Evolutionary conservation across 2,888 invertebrate species (phyloP).

Genomic region (Drosophila quinaria): DNA sequence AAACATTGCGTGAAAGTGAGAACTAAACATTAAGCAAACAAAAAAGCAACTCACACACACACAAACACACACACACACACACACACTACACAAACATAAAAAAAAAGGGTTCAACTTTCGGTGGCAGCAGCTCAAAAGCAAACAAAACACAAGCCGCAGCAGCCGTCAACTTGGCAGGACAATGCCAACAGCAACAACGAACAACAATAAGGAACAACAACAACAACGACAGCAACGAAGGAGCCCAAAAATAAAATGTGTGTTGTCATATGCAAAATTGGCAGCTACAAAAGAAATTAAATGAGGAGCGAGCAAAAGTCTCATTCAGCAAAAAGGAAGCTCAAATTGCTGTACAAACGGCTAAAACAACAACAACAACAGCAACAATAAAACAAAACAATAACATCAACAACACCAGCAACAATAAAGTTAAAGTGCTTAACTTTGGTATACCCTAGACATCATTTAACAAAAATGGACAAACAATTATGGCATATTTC

Average conservation of each 20-base stretch:
- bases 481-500: neutral
- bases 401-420: neutral
- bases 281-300: conserved; percentile 35
- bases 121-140: conserved; percentile 51
- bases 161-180: conserved; percentile 51
- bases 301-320: conserved; percentile 14
- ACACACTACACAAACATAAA: conserved; percentile 6
- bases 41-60: conserved; percentile 14
- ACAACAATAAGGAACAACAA: conserved; percentile 2
- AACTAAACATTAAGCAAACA: conserved; percentile 76
- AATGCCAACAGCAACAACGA: conserved; percentile 28
- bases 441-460: conserved; percentile 14
- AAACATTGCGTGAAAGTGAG: conserved; percentile 79
- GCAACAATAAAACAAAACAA: conserved; percentile 8
- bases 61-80: neutral
- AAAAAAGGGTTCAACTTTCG: conserved; percentile 60
- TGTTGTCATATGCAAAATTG: conserved; percentile 69
- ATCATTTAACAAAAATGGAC: neutral
- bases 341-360: conserved; percentile 44
- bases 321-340: conserved; percentile 9
- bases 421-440: conserved; percentile 1
- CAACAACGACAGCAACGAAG: conserved; percentile 8
- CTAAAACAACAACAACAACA: conserved; percentile 11
- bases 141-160: conserved; percentile 63
- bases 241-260: conserved; percentile 46